Percentiles rank a stretch among this genome's conserved stretches.
phyloP scores from a whole-genome alignment of 2,888 invertebrate genomes.

The Eueremaeus valkanovi region DNA sequence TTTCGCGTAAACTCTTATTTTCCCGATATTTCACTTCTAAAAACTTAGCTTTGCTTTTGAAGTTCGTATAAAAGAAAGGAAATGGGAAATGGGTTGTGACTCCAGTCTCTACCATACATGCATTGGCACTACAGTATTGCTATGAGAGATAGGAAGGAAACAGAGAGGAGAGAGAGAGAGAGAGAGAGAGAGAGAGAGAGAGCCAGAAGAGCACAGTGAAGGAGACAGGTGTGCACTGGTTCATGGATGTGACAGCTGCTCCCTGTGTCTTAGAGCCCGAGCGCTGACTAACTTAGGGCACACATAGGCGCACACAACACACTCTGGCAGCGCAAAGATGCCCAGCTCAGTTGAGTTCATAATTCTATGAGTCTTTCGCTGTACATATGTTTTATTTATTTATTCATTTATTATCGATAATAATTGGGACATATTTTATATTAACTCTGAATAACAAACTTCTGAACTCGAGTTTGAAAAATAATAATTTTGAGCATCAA shows the following conservation, averaged over 20 bases:
- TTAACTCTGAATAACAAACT: conserved; percentile 13
- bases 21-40: not conserved
- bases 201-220: conserved; percentile 11
- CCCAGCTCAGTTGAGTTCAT: conserved; percentile 12
- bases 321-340: conserved; percentile 3
- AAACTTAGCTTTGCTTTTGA: not conserved
- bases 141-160: not conserved
- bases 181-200: not conserved
- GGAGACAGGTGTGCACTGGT: conserved; percentile 35
- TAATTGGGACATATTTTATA: conserved; percentile 23
- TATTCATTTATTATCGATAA: conserved; percentile 29
- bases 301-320: not conserved
- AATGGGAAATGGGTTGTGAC: conserved; percentile 29
- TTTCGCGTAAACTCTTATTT: not conserved
- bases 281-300: not conserved
- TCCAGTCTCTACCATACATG: not conserved
- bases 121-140: not conserved
- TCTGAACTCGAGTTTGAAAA: not conserved
- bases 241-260: conserved; percentile 35
- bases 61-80: conserved; percentile 19
- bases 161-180: conserved; percentile 31
- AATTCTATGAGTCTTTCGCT: not conserved
- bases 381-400: conserved; percentile 31
- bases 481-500: too few relatives aligned
- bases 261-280: conserved; percentile 28